Conservation (phyloP, 2,888 invertebrate genomes). For the Mimas tiliae region DNA sequence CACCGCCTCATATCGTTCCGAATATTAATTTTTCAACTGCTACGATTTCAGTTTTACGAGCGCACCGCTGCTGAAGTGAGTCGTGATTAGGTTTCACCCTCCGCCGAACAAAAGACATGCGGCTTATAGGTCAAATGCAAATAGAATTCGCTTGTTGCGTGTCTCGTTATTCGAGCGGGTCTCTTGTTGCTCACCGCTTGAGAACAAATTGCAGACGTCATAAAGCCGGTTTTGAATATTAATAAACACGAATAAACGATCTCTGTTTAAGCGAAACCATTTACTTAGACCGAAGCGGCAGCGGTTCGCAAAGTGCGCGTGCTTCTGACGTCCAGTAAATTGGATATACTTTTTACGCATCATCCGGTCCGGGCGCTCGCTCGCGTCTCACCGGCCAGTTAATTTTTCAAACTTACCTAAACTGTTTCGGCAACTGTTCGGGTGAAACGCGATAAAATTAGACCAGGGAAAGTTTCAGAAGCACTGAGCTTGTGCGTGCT, state of each 20-base stretch:
- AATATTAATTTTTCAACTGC: constrained; percentile 22
- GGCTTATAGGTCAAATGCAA: constrained; percentile 78
- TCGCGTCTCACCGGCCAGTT: constrained; percentile 30
- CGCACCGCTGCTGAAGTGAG: constrained; percentile 30
- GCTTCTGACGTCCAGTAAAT: constrained; percentile 54
- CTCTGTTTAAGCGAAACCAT: constrained; percentile 56
- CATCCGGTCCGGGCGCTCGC: constrained; percentile 32
- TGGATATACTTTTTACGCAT: constrained; percentile 49
- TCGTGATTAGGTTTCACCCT: constrained; percentile 38
- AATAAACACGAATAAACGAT: constrained; percentile 72
- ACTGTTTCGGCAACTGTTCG: constrained; percentile 35
- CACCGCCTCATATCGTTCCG: constrained; percentile 4
- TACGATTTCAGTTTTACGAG: constrained; percentile 23
- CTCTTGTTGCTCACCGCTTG: constrained; percentile 63
- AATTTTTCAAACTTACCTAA: constrained; percentile 33
- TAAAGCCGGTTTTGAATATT: constrained; percentile 74
- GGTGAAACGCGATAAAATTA: constrained; percentile 43
- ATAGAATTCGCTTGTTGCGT: constrained; percentile 76
- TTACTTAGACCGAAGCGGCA: constrained; percentile 39
- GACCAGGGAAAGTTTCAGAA: constrained; percentile 70
- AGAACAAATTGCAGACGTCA: constrained; percentile 75
- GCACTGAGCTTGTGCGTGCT: constrained; percentile 75
- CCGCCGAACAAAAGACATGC: constrained; percentile 54
- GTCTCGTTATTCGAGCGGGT: constrained; percentile 60
- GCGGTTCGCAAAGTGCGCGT: constrained; percentile 59